phyloP scores from a whole-genome alignment of 2,797 vertebrate genomes.

The Scleropages formosus region DNA sequence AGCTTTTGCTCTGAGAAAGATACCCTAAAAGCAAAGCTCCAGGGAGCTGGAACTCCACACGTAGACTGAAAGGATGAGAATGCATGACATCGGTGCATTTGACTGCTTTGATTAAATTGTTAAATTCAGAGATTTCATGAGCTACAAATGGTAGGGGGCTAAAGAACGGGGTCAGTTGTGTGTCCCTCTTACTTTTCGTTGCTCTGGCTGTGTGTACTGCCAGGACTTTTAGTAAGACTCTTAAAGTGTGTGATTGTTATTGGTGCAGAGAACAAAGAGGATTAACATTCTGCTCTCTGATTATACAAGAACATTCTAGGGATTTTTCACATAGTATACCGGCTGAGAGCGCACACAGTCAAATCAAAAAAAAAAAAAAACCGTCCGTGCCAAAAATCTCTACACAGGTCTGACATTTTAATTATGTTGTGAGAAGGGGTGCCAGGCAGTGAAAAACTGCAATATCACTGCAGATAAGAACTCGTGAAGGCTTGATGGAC shows the following conservation, averaged over 20 bases:
- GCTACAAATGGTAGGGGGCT: neutral
- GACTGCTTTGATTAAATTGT: neutral
- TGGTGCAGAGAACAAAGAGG: conserved; percentile 18
- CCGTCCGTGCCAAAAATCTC: neutral
- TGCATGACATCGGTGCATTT: neutral
- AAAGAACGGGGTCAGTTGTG: neutral
- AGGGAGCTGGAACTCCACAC: too few relatives aligned
- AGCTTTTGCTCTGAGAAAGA: neutral
- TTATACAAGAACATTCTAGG: conserved; percentile 24
- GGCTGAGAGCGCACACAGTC: neutral
- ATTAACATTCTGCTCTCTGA: conserved; percentile 26
- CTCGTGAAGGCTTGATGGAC: neutral
- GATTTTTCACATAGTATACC: conserved; percentile 21
- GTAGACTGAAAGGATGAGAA: neutral
- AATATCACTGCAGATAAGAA: neutral
- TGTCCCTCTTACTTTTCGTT: neutral
- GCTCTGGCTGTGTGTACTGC: neutral
- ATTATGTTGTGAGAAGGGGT: too few relatives aligned
- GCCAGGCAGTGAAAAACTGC: neutral
- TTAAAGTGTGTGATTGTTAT: conserved; percentile 1
- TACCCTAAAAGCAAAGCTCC: neutral
- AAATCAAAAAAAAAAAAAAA: neutral
- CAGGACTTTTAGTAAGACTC: neutral
- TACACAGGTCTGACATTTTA: too few relatives aligned
- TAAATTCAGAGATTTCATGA: neutral